Base-by-base conservation (phyloP, 1,140 invertebrate genomes). In the Polypedilum vanderplanki region DNA sequence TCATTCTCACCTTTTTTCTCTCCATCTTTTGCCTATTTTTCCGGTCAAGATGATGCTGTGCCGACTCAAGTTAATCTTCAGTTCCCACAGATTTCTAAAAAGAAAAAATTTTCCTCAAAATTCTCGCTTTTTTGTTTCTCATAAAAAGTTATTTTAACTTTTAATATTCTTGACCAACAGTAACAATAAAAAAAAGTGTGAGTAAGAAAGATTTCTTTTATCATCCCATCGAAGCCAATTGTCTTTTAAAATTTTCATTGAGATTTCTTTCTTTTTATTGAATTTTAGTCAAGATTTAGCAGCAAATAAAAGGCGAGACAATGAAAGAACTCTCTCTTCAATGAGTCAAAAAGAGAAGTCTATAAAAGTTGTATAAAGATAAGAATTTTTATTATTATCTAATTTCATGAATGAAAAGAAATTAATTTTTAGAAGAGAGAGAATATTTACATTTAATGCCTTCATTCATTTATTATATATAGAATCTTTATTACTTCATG, bases 121-220 rank as follows among this genome's bases (percentile, higher is more conserved):
- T 57, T 57, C 46, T n/a, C 24, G 1, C 24, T n/a, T n/a, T 57
- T 57, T 57, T 57, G 12, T n/a, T 57, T 57, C 46, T 57, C 46
- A 57, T 57, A 57, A 12, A 57, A 15, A 57, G 9, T 46, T 46
- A 12, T 46, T 57, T 57, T 57, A n/a, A 57, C n/a, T 12, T 46
- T 15, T 57, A 57, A 57, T 57, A 57, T 57, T 57, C 46, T 57
- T 57, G 46, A 57, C 46, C 46, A 57, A 57, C 46, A 57, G 46
- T 57, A 57, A 57, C 46, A 57, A 57, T 57, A 57, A 57, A 57
- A 46, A 46, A 33, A 33, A 33, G 24, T 33, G 24, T 33, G 24
- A 33, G 24, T 33, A 5, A 33, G 5, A 33, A 33, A 33, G 24
- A 33, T 33, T 33, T 33, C 24, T 33, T 33, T n/a, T n/a, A n/a